Percentiles rank a stretch among this genome's conserved stretches.
Conservation (phyloP, 2,888 invertebrate species). For the Notodonta ziczac region DNA sequence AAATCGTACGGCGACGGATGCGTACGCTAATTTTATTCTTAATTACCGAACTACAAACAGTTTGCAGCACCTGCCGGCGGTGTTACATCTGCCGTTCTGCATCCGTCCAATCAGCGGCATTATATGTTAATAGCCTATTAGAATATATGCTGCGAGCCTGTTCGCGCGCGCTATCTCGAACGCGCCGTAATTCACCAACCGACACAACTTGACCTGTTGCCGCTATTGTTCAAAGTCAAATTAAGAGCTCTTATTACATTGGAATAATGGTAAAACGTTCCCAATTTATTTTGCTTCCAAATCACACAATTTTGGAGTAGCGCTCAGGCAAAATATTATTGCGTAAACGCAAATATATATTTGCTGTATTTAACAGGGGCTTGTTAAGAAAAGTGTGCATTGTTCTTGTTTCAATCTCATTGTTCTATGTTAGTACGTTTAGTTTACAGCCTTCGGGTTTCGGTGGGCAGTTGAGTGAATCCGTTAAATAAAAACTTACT, state of each 20-base stretch:
- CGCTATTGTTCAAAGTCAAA: constrained; percentile 6
- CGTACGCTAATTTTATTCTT: not conserved
- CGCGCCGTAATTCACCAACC: constrained; percentile 48
- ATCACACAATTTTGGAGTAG: constrained; percentile 31
- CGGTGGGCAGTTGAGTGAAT: constrained; percentile 48
- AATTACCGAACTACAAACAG: not conserved
- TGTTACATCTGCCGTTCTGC: constrained; percentile 78
- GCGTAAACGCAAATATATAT: constrained; percentile 22
- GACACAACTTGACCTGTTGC: constrained; percentile 42
- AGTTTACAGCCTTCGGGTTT: constrained; percentile 43
- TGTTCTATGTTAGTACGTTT: constrained; percentile 50
- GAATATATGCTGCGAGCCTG: constrained; percentile 73
- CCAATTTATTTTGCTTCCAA: constrained; percentile 23
- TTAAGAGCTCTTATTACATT: constrained; percentile 44
- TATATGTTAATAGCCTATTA: constrained; percentile 85
- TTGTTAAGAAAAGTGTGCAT: constrained; percentile 70
- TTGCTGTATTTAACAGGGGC: constrained; percentile 62
- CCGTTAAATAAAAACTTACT: constrained; percentile 23
- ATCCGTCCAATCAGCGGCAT: constrained; percentile 86
- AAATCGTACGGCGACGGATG: too few species aligned
- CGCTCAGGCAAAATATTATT: constrained; percentile 21
- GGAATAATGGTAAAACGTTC: constrained; percentile 47
- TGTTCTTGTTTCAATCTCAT: constrained; percentile 65
- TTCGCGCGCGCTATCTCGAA: constrained; percentile 65
- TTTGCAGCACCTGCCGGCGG: constrained; percentile 40